A percentile compares a stretch with the other conserved stretches of the same genome.
Conservation (phyloP, 2,888 invertebrate genomes). For the Mesorhabditis sp. region DNA sequence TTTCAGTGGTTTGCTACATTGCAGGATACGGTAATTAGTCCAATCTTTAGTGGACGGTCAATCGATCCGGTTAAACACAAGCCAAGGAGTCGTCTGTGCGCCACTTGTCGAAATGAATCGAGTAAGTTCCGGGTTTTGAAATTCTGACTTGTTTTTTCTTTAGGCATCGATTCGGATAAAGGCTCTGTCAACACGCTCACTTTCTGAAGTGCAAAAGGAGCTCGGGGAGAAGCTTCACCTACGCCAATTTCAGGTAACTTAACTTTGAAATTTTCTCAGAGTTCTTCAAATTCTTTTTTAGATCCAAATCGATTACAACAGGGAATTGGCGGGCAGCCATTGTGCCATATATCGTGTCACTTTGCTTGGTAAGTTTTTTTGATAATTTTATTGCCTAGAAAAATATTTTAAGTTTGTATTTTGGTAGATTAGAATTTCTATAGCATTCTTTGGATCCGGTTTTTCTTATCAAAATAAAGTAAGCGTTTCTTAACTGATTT, state of each 20-base stretch:
- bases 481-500: too few species aligned
- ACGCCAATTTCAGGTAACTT: background rate
- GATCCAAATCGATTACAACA: constrained; percentile 4
- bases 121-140: background rate
- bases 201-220: background rate
- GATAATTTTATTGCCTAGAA: too few species aligned
- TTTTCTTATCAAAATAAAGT: too few species aligned
- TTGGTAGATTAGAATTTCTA: too few species aligned
- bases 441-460: too few species aligned
- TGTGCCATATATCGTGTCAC: background rate
- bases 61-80: background rate
- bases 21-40: background rate
- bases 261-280: background rate
- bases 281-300: background rate
- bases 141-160: background rate
- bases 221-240: background rate
- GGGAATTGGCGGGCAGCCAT: background rate
- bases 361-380: background rate
- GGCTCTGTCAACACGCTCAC: background rate
- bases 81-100: background rate
- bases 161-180: background rate
- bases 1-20: background rate
- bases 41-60: background rate
- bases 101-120: constrained; percentile 3
- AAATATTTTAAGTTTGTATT: too few species aligned